Conservation (phyloP, 2,113 vertebrate genomes). For the Pseudopodoces humilis region DNA sequence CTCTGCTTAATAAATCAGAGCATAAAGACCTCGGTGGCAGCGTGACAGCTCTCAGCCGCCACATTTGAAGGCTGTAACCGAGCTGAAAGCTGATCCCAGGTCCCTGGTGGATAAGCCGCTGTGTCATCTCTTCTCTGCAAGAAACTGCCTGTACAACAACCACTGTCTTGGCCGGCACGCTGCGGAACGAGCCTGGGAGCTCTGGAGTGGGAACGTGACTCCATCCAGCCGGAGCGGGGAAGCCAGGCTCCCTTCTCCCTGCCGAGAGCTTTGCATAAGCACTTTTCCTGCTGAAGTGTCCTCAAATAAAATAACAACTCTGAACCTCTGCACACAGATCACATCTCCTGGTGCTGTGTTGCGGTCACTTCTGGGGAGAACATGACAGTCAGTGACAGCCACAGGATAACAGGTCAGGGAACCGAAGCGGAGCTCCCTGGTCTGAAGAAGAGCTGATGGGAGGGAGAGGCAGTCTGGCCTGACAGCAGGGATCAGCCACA, state of each 20-base stretch:
- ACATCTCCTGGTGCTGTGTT: background rate
- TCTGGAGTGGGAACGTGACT: background rate
- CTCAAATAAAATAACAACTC: conserved; percentile 25
- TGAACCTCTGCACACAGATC: conserved; percentile 4
- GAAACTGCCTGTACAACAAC: conserved; percentile 48
- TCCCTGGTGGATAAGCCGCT: conserved; percentile 48
- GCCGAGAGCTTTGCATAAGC: background rate
- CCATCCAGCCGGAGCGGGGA: background rate
- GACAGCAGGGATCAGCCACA: background rate
- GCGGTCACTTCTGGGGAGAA: conserved; percentile 17
- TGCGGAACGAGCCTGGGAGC: background rate
- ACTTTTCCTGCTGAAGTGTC: conserved; percentile 23
- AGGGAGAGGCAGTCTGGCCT: background rate
- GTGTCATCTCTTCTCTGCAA: conserved; percentile 59
- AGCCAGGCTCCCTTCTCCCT: conserved; percentile 7
- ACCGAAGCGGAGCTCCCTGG: background rate
- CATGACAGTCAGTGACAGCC: conserved; percentile 50
- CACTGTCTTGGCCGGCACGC: background rate
- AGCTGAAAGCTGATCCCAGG: conserved; percentile 56
- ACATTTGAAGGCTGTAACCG: conserved; percentile 39
- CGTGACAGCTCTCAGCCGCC: conserved; percentile 57
- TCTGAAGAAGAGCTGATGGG: background rate
- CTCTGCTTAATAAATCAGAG: conserved; percentile 58
- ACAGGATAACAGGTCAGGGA: conserved; percentile 43
- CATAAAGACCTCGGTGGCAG: conserved; percentile 59